These are phyloP conservation scores for Lates calcarifer DNA, from an alignment of 2,113 vertebrate species.

Conservation along the genomic window DNA sequence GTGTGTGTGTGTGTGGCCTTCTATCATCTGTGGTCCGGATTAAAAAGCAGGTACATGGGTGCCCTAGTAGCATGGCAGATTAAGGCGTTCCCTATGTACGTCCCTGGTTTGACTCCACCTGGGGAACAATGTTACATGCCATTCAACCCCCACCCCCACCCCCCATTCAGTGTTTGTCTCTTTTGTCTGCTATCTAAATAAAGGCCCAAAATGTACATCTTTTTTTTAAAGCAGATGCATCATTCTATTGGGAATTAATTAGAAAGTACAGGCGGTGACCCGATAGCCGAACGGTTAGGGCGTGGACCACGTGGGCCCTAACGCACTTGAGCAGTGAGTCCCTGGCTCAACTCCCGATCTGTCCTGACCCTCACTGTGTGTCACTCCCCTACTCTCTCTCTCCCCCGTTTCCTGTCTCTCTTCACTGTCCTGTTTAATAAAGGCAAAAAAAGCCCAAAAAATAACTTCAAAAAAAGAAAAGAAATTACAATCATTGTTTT, in stretches of 20 bases:
- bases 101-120: neutral
- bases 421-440: no score
- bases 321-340: no score
- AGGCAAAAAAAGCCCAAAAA: no score
- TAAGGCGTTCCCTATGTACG: neutral
- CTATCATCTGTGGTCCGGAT: conserved; percentile 28
- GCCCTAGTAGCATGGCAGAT: neutral
- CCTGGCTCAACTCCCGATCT: no score
- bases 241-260: neutral
- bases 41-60: conserved; percentile 1
- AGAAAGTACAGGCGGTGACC: no score
- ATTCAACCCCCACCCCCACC: neutral
- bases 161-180: neutral
- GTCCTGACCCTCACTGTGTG: no score
- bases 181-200: neutral
- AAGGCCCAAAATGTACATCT: neutral
- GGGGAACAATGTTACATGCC: neutral
- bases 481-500: neutral
- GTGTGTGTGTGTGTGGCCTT: conserved; percentile 32
- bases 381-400: no score
- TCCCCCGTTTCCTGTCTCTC: no score
- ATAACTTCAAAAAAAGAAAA: no score
- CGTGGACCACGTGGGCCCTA: no score
- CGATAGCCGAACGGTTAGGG: no score
- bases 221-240: neutral